Evolutionary conservation across 2,797 vertebrate genomes (phyloP).

Genomic region (Trichosurus vulpecula): DNA sequence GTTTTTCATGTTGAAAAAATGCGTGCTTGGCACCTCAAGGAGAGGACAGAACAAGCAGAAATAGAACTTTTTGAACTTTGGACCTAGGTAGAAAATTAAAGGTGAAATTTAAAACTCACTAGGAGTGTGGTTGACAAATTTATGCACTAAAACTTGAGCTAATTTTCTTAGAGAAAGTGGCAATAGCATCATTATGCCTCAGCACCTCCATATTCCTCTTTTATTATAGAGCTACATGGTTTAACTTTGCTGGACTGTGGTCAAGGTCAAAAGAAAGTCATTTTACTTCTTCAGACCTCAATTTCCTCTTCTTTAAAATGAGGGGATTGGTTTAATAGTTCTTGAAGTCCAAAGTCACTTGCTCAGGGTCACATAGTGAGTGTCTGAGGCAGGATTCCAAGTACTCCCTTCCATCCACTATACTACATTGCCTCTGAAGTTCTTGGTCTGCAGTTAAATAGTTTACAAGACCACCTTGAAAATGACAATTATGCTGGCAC

Average conservation of each 20-base stretch:
- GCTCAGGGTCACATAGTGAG: not conserved
- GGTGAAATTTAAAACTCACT: constrained; percentile 54
- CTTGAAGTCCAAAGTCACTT: not conserved
- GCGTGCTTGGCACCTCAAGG: constrained; percentile 42
- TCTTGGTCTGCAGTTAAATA: not conserved
- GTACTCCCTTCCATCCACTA: not conserved
- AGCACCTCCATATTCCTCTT: not conserved
- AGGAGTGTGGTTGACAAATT: constrained; percentile 56
- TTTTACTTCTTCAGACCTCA: not conserved
- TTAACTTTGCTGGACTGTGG: not conserved
- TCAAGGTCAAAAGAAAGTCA: not conserved
- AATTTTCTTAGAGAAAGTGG: constrained; percentile 55
- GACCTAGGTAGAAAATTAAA: constrained; percentile 52
- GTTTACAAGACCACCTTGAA: not conserved
- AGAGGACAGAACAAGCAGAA: constrained; percentile 54
- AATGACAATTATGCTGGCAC: not conserved
- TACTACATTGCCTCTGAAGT: not conserved
- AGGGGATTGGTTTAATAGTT: not conserved
- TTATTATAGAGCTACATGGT: not conserved
- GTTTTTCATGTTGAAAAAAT: constrained; percentile 55
- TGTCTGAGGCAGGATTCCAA: not conserved
- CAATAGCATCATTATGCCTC: not conserved
- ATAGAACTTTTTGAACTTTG: constrained; percentile 48
- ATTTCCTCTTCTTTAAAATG: not conserved
- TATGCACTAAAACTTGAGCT: constrained; percentile 60